These are phyloP conservation scores for Coreius guichenoti DNA, from an alignment of 2,797 vertebrate species.

Conservation along the genomic window DNA sequence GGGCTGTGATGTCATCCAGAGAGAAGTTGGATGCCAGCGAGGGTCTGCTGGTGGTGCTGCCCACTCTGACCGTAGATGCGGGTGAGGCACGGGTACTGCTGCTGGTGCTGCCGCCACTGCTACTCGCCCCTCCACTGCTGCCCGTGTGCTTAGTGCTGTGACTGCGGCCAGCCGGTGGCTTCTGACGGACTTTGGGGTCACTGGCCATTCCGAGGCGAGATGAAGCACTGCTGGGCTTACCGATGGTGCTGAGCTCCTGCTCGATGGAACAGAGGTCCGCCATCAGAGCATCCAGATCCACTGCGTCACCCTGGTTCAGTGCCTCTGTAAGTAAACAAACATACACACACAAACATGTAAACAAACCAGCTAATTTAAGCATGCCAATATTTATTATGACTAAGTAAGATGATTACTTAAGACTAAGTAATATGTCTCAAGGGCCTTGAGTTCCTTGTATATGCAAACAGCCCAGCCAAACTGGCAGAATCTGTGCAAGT, in stretches of 20 bases:
- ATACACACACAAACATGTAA: neutral
- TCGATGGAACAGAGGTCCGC: constrained; percentile 97
- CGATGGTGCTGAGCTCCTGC: constrained; percentile 91
- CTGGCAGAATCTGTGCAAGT: neutral
- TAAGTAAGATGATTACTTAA: neutral
- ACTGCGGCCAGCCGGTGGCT: constrained; percentile 83
- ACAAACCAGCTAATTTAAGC: neutral
- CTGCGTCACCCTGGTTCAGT: constrained; percentile 92
- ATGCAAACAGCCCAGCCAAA: neutral
- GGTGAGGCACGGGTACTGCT: constrained; percentile 87
- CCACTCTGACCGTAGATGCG: constrained; percentile 81
- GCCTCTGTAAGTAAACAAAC: constrained; percentile 83
- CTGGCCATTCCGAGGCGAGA: constrained; percentile 73
- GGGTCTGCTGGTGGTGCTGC: constrained; percentile 72
- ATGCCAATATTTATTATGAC: constrained; percentile 3
- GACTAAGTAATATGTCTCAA: neutral
- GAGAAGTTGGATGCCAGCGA: constrained; percentile 90
- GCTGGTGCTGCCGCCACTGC: constrained; percentile 81
- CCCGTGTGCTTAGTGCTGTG: constrained; percentile 76
- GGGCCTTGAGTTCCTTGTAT: neutral
- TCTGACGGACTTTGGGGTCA: constrained; percentile 83
- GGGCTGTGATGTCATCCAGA: constrained; percentile 96
- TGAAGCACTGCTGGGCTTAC: constrained; percentile 79
- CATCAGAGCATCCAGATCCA: constrained; percentile 97
- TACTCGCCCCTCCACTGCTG: constrained; percentile 78